phyloP scores from a whole-genome alignment of 2,888 invertebrate genomes.

The Drosophila gaucha region DNA sequence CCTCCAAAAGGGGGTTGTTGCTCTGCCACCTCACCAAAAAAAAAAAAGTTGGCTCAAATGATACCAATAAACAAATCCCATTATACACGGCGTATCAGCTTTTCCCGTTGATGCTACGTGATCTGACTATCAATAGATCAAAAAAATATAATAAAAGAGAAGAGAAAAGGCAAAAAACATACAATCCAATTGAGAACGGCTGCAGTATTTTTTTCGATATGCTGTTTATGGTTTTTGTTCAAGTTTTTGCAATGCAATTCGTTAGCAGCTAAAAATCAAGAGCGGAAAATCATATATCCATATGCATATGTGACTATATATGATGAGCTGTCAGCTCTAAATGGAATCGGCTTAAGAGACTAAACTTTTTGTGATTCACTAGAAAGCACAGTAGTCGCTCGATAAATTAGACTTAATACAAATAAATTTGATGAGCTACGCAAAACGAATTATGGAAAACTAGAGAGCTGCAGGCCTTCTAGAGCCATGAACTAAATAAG shows the following conservation, averaged over 20 bases:
- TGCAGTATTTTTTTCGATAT: not conserved
- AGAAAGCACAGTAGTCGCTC: not conserved
- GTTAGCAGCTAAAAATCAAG: conserved; percentile 11
- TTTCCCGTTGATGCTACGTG: conserved; percentile 81
- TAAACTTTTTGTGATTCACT: too few relatives aligned
- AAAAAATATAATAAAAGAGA: conserved; percentile 22
- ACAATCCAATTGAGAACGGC: not conserved
- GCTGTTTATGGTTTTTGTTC: conserved; percentile 19
- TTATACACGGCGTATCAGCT: conserved; percentile 84
- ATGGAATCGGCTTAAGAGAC: not conserved
- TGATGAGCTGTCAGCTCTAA: not conserved
- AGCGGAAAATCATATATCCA: not conserved
- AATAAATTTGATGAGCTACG: too few relatives aligned
- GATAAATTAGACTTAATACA: too few relatives aligned
- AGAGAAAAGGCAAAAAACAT: not conserved
- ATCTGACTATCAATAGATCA: conserved; percentile 73
- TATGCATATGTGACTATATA: not conserved
- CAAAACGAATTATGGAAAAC: too few relatives aligned
- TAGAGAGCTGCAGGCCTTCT: too few relatives aligned
- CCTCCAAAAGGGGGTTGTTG: not conserved
- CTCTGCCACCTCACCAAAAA: not conserved
- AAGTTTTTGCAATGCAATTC: conserved; percentile 25
- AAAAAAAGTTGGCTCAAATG: conserved; percentile 76
- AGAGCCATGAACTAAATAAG: too few relatives aligned
- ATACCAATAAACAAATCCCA: conserved; percentile 84